Evolutionary conservation across 2,113 vertebrate genomes (phyloP).

Genomic region (Toxostoma redivivum): DNA sequence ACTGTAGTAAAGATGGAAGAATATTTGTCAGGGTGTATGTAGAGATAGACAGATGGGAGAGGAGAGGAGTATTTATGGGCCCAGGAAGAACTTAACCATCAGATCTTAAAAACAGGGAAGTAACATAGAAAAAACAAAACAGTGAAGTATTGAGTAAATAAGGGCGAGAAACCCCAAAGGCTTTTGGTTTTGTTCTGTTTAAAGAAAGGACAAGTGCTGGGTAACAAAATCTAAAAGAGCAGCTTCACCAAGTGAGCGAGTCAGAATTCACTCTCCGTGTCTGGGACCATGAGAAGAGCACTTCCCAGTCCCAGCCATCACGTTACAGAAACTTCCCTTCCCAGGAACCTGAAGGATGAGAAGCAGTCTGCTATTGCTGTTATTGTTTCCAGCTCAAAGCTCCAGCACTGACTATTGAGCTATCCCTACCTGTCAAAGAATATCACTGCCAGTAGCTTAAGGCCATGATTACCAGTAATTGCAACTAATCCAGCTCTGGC

Average conservation of each 20-base stretch:
- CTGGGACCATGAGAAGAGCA: neutral
- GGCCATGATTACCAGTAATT: neutral
- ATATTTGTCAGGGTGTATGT: accelerated
- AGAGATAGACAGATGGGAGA: neutral
- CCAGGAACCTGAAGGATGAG: neutral
- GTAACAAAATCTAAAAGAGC: neutral
- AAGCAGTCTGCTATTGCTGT: neutral
- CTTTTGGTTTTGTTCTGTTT: neutral
- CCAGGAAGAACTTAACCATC: neutral
- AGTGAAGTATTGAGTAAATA: neutral
- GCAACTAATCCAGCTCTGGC: neutral
- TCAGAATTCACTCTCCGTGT: neutral
- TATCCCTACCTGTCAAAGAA: neutral
- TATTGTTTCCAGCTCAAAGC: neutral
- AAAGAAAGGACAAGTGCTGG: neutral
- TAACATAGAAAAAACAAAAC: too few relatives aligned
- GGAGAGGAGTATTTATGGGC: neutral
- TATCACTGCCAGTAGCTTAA: neutral
- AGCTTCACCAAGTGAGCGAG: neutral
- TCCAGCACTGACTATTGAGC: neutral
- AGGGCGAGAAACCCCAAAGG: neutral
- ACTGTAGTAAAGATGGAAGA: neutral
- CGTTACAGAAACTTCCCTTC: neutral
- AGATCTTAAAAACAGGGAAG: neutral
- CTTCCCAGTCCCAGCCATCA: accelerated